Conservation (phyloP, 2,113 vertebrate genomes). For the Saimiri boliviensis region DNA sequence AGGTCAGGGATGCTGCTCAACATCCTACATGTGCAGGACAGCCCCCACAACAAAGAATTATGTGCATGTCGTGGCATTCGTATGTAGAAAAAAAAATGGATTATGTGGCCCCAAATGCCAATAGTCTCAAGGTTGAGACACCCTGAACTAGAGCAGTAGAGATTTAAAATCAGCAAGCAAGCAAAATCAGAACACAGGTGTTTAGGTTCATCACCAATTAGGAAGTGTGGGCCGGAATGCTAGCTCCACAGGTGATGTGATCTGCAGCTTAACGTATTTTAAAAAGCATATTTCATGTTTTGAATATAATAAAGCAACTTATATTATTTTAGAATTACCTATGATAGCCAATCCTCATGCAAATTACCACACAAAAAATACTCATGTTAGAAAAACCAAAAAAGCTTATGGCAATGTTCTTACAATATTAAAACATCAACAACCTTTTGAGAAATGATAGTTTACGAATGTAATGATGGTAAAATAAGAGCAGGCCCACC, state of each 20-base stretch:
- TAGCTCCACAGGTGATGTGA: background rate
- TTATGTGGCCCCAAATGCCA: background rate
- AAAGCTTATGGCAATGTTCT: background rate
- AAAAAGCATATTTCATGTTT: background rate
- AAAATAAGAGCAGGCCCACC: background rate
- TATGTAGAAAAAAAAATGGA: background rate
- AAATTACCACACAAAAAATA: background rate
- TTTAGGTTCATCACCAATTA: background rate
- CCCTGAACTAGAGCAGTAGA: background rate
- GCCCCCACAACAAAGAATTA: background rate
- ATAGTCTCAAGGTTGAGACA: background rate
- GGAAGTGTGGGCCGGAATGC: background rate
- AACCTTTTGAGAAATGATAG: background rate
- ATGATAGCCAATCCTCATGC: background rate
- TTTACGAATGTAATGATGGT: background rate
- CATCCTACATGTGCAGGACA: background rate
- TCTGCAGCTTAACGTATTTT: background rate
- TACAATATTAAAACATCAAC: background rate
- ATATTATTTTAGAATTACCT: background rate
- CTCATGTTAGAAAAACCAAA: background rate
- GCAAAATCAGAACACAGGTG: background rate
- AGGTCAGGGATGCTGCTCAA: background rate
- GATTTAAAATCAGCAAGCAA: background rate
- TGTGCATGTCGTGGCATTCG: too few species aligned
- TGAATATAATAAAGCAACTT: slow-evolving; percentile 21